These are phyloP conservation scores for Tipula vernalis DNA, from an alignment of 2,888 invertebrate species.

Conservation along the genomic window DNA sequence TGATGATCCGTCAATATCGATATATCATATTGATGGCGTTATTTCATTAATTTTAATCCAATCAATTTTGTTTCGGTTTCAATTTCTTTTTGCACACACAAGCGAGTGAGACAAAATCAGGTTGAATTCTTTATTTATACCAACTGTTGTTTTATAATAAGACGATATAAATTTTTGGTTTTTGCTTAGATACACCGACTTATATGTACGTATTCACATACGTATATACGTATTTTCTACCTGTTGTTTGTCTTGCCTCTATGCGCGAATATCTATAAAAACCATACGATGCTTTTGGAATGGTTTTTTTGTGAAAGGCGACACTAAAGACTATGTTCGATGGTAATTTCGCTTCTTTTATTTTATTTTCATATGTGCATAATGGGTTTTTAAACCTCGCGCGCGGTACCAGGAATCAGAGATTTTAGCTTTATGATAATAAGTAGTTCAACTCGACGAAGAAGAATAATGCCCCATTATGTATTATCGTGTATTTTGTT, in stretches of 20 bases:
- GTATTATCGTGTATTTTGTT: not conserved
- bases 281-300: not conserved
- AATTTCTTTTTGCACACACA: not conserved
- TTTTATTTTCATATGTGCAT: not conserved
- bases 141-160: not conserved
- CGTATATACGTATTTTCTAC: not conserved
- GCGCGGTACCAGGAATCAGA: not conserved
- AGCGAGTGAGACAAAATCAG: not conserved
- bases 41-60: slow-evolving; percentile 4
- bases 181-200: not conserved
- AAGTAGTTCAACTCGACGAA: not conserved
- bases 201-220: too few relatives aligned
- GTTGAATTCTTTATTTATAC: not conserved
- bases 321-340: not conserved
- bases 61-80: not conserved
- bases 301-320: not conserved
- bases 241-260: not conserved
- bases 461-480: not conserved
- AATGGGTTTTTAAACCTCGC: not conserved
- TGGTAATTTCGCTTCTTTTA: not conserved
- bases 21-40: slow-evolving; percentile 4
- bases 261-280: not conserved
- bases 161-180: not conserved
- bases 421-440: not conserved
- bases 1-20: not conserved